phyloP scores from a whole-genome alignment of 2,888 invertebrate genomes.

The Acanthosoma haemorrhoidale region DNA sequence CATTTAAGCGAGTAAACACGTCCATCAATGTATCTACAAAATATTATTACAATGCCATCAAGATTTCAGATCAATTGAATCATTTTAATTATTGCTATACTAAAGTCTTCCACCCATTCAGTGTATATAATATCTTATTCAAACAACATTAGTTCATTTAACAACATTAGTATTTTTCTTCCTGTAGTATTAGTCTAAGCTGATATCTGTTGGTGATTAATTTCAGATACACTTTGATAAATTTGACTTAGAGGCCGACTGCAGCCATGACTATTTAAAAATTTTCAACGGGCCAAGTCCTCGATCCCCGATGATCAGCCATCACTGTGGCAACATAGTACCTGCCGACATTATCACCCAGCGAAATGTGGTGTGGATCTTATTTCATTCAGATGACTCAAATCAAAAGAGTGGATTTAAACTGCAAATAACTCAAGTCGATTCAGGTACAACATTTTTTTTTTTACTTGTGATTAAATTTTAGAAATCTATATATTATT shows the following conservation, averaged over 20 bases:
- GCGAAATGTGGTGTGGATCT: conserved; percentile 56
- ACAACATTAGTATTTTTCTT: too few relatives aligned
- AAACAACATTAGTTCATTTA: too few relatives aligned
- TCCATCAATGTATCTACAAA: too few relatives aligned
- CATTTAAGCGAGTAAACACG: too few relatives aligned
- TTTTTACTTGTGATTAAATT: neutral
- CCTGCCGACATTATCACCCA: conserved; percentile 51
- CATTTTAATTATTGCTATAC: too few relatives aligned
- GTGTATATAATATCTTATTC: too few relatives aligned
- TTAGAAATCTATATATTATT: neutral
- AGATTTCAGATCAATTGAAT: too few relatives aligned
- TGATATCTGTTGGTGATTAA: too few relatives aligned
- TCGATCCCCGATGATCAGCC: conserved; percentile 52
- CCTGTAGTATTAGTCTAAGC: too few relatives aligned
- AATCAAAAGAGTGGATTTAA: conserved; percentile 30
- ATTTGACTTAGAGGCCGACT: conserved; percentile 53
- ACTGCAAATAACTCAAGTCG: conserved; percentile 9
- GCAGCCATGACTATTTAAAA: conserved; percentile 53
- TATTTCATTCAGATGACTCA: conserved; percentile 58
- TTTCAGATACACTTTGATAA: conserved; percentile 50
- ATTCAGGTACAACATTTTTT: conserved; percentile 9
- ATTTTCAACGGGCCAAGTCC: conserved; percentile 48
- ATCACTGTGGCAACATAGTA: conserved; percentile 56
- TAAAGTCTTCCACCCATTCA: too few relatives aligned
- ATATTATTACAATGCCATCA: too few relatives aligned